Evolutionary conservation across 2,113 vertebrate genomes (phyloP).

Genomic region (Otis tarda): DNA sequence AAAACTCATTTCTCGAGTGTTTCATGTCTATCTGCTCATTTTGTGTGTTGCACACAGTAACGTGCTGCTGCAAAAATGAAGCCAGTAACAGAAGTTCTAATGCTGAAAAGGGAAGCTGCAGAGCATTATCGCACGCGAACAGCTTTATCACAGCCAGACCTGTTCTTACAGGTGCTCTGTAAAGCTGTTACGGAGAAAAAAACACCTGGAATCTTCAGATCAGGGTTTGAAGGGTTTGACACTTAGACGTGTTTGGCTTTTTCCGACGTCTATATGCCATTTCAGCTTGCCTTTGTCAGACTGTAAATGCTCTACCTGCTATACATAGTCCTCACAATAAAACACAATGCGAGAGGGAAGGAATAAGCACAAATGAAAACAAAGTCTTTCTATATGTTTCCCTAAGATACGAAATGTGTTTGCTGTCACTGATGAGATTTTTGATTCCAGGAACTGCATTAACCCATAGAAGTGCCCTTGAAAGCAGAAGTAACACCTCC

Average conservation of each 20-base stretch:
- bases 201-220: neutral
- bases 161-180: slow-evolving; percentile 24
- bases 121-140: slow-evolving; percentile 37
- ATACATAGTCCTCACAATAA: neutral
- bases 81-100: slow-evolving; percentile 53
- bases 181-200: neutral
- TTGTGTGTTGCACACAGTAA: slow-evolving; percentile 37
- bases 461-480: neutral
- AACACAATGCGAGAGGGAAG: neutral
- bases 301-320: neutral
- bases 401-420: neutral
- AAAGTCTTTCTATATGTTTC: neutral
- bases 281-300: neutral
- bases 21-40: slow-evolving; percentile 70
- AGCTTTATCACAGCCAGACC: slow-evolving; percentile 28
- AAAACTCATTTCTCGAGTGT: slow-evolving; percentile 65
- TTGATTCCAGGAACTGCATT: neutral
- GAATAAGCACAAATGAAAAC: neutral
- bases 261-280: neutral
- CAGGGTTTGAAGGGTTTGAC: neutral
- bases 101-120: slow-evolving; percentile 43
- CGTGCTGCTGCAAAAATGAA: slow-evolving; percentile 50
- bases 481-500: neutral
- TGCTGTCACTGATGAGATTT: neutral
- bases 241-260: neutral